These are phyloP conservation scores for Heterodera filipjevi DNA, from an alignment of 2,888 invertebrate genomes.

Conservation along the genomic window DNA sequence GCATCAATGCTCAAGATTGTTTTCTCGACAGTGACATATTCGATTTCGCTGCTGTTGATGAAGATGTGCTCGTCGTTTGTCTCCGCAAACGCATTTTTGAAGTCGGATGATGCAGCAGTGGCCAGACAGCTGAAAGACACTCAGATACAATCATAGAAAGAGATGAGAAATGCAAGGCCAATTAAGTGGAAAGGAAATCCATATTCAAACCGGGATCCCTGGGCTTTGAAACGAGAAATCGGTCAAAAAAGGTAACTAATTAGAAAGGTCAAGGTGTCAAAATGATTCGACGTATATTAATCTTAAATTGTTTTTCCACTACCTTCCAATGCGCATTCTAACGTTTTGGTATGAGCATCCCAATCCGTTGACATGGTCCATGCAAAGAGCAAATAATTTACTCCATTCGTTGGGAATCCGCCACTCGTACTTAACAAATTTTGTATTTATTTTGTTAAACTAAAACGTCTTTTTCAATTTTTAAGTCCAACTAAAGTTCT, in stretches of 20 bases:
- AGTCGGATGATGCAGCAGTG: conserved; percentile 53
- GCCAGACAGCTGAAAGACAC: conserved; percentile 71
- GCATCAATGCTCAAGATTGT: conserved; percentile 6
- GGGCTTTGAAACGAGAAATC: too few species aligned
- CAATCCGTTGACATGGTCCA: conserved; percentile 71
- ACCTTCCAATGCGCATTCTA: conserved; percentile 74
- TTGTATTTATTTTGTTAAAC: not conserved
- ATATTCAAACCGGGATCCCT: too few species aligned
- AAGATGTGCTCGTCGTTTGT: not conserved
- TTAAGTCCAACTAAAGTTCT: too few species aligned
- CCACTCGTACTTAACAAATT: conserved; percentile 73
- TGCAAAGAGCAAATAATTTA: conserved; percentile 71
- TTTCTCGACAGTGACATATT: conserved; percentile 17
- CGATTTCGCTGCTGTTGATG: not conserved
- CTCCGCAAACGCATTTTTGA: not conserved
- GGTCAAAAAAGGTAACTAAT: not conserved
- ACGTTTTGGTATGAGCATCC: conserved; percentile 84
- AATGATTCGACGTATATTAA: too few species aligned
- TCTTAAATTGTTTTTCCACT: not conserved
- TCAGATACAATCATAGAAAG: too few species aligned
- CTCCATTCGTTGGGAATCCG: conserved; percentile 75
- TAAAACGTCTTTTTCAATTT: conserved; percentile 48
- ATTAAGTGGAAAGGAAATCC: too few species aligned
- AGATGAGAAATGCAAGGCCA: too few species aligned
- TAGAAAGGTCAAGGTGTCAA: not conserved